Conservation (phyloP, 2,113 vertebrate genomes). For the Meles meles region DNA sequence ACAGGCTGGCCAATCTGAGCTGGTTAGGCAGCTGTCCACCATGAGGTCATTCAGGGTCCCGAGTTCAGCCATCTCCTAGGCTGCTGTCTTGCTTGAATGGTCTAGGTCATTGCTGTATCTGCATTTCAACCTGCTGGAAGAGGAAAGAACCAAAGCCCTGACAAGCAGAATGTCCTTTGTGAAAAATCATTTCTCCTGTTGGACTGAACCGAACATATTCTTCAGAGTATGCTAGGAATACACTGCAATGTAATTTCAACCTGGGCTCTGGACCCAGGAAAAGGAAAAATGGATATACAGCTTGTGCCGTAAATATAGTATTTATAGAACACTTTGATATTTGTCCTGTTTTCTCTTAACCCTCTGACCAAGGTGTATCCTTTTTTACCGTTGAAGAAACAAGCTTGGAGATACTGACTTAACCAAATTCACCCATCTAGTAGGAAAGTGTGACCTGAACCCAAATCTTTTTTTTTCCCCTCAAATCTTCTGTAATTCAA, state of each 20-base stretch:
- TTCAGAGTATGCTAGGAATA: neutral
- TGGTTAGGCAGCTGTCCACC: neutral
- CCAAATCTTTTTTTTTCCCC: neutral
- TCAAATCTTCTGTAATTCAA: neutral
- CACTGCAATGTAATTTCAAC: neutral
- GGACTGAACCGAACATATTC: neutral
- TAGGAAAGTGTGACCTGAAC: neutral
- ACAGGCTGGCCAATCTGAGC: neutral
- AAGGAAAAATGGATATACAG: neutral
- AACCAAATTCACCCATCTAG: neutral
- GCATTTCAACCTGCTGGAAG: neutral
- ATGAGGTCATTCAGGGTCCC: neutral
- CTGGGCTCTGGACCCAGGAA: neutral
- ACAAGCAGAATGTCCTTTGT: neutral
- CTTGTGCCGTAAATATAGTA: neutral
- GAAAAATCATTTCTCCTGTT: neutral
- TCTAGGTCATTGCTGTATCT: neutral
- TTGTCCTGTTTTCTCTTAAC: neutral
- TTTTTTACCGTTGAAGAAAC: neutral
- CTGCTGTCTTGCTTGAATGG: neutral
- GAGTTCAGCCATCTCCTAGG: neutral
- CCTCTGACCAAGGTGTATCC: neutral
- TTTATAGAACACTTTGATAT: neutral
- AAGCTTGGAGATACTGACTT: neutral
- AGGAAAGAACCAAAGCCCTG: neutral